Evolutionary conservation across 2,888 invertebrate species (phyloP).

Genomic region (Tetragonisca angustula): DNA sequence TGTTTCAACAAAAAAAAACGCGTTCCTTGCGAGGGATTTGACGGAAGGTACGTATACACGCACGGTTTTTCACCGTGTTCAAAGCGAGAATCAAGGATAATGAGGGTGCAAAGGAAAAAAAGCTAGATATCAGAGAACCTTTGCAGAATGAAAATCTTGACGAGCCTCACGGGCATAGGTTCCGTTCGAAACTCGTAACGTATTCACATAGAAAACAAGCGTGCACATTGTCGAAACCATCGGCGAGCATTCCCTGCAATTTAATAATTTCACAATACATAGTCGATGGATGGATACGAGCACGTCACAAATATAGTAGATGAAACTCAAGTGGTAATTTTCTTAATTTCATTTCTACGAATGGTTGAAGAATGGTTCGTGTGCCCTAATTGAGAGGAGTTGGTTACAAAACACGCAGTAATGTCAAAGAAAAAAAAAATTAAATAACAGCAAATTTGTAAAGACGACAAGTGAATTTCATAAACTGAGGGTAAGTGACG

Average conservation of each 20-base stretch:
- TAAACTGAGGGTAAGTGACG: background rate
- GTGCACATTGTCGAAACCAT: conserved; percentile 40
- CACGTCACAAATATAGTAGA: conserved; percentile 11
- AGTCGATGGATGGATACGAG: background rate
- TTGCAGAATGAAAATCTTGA: conserved; percentile 18
- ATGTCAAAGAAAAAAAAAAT: no score
- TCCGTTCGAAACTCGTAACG: conserved; percentile 25
- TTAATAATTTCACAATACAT: background rate
- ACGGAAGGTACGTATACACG: background rate
- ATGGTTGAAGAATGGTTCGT: conserved; percentile 16
- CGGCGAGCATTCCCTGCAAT: conserved; percentile 20
- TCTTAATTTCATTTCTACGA: conserved; percentile 28
- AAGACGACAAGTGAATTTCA: background rate
- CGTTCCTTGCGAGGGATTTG: background rate
- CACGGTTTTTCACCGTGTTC: background rate
- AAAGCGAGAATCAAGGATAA: background rate
- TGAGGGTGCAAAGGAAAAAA: conserved; percentile 10
- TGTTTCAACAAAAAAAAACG: background rate
- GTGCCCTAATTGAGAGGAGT: no score
- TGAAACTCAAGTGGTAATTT: conserved; percentile 43
- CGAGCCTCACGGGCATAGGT: conserved; percentile 14
- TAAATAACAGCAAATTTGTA: background rate
- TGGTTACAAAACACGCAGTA: no score
- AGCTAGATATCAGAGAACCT: background rate
- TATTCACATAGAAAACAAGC: conserved; percentile 27